Evolutionary conservation across 1,140 invertebrate species (phyloP).

Genomic region (Anastatus disparis): DNA sequence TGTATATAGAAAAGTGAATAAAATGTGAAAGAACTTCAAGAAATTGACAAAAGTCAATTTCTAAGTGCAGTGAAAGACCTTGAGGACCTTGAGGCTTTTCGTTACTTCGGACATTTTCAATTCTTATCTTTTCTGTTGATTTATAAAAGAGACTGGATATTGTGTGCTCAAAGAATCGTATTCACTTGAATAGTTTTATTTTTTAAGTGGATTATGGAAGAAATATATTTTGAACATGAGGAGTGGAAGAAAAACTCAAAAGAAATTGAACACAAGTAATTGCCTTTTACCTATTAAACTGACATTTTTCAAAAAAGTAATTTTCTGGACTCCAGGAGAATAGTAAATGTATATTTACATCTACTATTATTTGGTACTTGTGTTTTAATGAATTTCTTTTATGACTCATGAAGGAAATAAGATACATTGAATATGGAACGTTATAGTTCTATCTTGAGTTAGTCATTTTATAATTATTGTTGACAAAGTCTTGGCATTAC

Average conservation of each 20-base stretch:
- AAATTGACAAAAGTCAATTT: no score
- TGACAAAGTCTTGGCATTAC: not conserved
- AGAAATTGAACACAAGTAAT: no score
- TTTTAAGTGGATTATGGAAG: constrained; percentile 4
- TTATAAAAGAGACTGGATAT: constrained; percentile 10
- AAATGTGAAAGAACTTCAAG: no score
- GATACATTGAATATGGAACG: constrained; percentile 18
- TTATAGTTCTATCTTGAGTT: constrained; percentile 32
- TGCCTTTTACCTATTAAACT: no score
- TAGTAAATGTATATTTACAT: not conserved
- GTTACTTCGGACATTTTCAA: constrained; percentile 12
- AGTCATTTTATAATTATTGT: constrained; percentile 20
- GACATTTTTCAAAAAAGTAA: no score
- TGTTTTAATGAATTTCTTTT: constrained; percentile 16
- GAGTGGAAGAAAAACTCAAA: no score
- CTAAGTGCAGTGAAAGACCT: no score
- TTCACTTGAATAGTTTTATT: constrained; percentile 3
- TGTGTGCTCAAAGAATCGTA: not conserved
- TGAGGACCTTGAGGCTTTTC: not conserved
- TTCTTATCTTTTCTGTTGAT: not conserved
- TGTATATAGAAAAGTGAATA: no score
- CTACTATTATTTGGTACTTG: not conserved
- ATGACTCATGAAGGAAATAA: constrained; percentile 21
- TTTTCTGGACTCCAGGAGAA: no score
- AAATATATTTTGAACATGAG: constrained; percentile 16